Conservation (phyloP, 1,140 invertebrate genomes). For the Scaptomyza montana region DNA sequence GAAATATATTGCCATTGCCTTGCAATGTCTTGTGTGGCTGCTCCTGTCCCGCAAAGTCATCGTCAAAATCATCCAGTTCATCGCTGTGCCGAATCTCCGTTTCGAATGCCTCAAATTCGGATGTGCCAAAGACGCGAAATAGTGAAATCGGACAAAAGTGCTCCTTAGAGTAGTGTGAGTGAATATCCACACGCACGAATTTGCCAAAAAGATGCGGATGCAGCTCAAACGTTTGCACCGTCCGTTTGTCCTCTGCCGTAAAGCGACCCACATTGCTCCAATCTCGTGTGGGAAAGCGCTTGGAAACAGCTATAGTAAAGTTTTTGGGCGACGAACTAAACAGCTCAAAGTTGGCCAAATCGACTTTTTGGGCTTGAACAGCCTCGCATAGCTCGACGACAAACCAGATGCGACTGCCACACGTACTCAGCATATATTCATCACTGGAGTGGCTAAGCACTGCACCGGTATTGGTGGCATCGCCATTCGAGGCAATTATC, state of each 20-base stretch:
- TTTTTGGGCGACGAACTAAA: constrained; percentile 98
- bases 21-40: constrained; percentile 41
- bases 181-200: constrained; percentile 95
- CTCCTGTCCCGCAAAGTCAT: constrained; percentile 84
- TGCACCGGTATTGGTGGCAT: constrained; percentile 92
- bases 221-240: constrained; percentile 93
- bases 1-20: constrained; percentile 90
- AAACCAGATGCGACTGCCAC: constrained; percentile 96
- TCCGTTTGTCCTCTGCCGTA: constrained; percentile 92
- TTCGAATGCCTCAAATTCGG: constrained; percentile 94
- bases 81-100: constrained; percentile 88
- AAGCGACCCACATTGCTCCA: constrained; percentile 96
- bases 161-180: constrained; percentile 97
- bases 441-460: constrained; percentile 95
- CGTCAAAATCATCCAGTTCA: constrained; percentile 88
- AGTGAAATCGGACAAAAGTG: constrained; percentile 98
- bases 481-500: constrained; percentile 95
- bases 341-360: constrained; percentile 98
- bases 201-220: constrained; percentile 94
- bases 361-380: constrained; percentile 96
- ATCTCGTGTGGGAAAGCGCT: constrained; percentile 95
- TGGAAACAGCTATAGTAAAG: constrained; percentile 93
- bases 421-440: constrained; percentile 99
- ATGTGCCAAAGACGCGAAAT: constrained; percentile 95
- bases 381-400: constrained; percentile 98